Evolutionary conservation across 2,888 invertebrate genomes (phyloP), one percentile per base, ranked within the genome.

Genomic region (Myathropa florea): DNA sequence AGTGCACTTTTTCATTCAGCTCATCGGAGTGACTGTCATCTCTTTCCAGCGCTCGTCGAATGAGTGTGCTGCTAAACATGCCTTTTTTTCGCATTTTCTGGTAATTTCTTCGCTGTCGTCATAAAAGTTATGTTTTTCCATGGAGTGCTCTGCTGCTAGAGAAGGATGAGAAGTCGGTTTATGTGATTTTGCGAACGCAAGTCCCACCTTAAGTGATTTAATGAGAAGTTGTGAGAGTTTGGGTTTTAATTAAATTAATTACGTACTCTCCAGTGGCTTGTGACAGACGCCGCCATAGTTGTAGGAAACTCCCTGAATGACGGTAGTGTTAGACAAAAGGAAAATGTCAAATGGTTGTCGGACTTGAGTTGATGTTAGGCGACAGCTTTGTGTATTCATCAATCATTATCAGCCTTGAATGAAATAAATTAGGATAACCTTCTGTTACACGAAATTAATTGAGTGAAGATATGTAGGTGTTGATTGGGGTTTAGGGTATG

Each of bases 211-310:
- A 39, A 68, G 26, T 72, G 59, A 65, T 30, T 72, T 53, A 64
- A 55, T 70, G 24, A 60, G 53, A 61, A 36, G 60, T 60, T 61
- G 12, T 26, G 18, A 46, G 46, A 71, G n/a, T 60, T 72, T 67
- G 10, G 60, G 23, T 79, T 79, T 80, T 73, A 80, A 72, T 80
- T 73, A 72, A 67, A 61, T 73, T 73, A 79, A 79, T 64, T 72
- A 18, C 57, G 65, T 61, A 30, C 55, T 61, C 65, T 55, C 28
- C n/a, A 4, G 57, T 18, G 18, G 57, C 6, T 10, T 57, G n/a
- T 21, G 64, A 12, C 18, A 33, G 36, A n/a, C n/a, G n/a, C 24
- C 12, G 24, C 7, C 7, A 7, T 68, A 18, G 18, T 7, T n/a
- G 59, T 28, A 24, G 14, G 12, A 6, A 70, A 61, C 23, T 57